Evolutionary conservation across 2,113 vertebrate species (phyloP), one percentile per base, ranked within the genome.

Genomic region (Dasyurus viverrinus): DNA sequence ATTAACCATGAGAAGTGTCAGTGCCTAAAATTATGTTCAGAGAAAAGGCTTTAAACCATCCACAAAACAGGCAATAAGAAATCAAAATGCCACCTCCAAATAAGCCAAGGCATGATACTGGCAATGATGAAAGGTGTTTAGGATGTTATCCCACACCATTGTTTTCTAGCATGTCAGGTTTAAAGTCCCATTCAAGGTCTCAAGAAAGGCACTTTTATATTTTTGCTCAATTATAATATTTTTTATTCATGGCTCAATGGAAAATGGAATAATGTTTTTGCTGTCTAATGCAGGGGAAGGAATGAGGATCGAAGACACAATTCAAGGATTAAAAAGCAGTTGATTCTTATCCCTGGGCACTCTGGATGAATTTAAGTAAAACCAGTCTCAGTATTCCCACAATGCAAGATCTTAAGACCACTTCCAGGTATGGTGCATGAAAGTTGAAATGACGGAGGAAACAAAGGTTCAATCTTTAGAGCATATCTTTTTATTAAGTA

Each of bases 1-100:
- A 91, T 96, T 95, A 93, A 42, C 50, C 54, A 91, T 94, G 89
- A 95, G 96, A 97, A 96, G 42, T 92, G n/a, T 42, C 68, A 84
- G 68, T 7, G 30, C 16, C 76, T 91, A 36, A 95, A 95, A 84
- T 23, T 95, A 90, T 94, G 93, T 95, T 95, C n/a, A 93, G 23
- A 23, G 53, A 92, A 84, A 97, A 95, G 22, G 8, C 89, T 96
- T 84, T 97, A 95, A 94, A 93, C 23, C 91, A 90, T 92, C 2
- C 0, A 92, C 46, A 90, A 92, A 94, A 96, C 6, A 95, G 57
- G 50, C 68, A 95, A 92, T 95, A 89, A 97, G 68, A 93, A 96
- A 96, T 93, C 47, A 94, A 95, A 97, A 97, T 92, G 93, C 36
- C 54, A 91, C 93, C 53, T 94, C 57, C 42, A 16, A 36, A 46